phyloP scores from a whole-genome alignment of 1,140 invertebrate species.

The Zaprionus davidi region DNA sequence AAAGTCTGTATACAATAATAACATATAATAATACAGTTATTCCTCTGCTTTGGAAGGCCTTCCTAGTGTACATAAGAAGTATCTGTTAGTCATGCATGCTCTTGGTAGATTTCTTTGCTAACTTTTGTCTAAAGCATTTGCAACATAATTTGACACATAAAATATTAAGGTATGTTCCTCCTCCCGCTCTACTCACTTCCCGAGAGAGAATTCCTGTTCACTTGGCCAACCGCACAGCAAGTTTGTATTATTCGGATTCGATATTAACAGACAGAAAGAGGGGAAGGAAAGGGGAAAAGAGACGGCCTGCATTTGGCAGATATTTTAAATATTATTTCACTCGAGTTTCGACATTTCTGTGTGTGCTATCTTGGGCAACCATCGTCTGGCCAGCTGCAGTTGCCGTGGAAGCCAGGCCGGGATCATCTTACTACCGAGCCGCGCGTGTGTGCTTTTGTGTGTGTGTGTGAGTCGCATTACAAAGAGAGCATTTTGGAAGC shows the following conservation, averaged over 20 bases:
- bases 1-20: too few relatives aligned
- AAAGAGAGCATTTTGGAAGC: slow-evolving; percentile 25
- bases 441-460: slow-evolving; percentile 1
- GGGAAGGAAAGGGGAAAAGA: neutral
- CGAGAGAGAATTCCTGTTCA: neutral
- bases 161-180: neutral
- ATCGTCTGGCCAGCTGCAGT: slow-evolving; percentile 44
- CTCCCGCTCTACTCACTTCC: too few relatives aligned
- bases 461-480: slow-evolving; percentile 11
- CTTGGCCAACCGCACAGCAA: neutral
- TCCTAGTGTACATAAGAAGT: neutral
- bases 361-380: slow-evolving; percentile 41
- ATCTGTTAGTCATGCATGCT: neutral
- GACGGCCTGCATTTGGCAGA: slow-evolving; percentile 1
- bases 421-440: neutral
- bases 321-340: slow-evolving; percentile 57
- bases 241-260: slow-evolving; percentile 25
- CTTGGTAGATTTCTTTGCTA: neutral
- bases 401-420: neutral
- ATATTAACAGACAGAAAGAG: slow-evolving; percentile 7
- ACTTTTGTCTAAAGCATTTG: neutral
- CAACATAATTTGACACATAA: slow-evolving; percentile 12
- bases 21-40: too few relatives aligned
- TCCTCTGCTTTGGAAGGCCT: too few relatives aligned
- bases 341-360: slow-evolving; percentile 45